Evolutionary conservation across 2,888 invertebrate genomes (phyloP).

Genomic region (Drosophila ezoana): DNA sequence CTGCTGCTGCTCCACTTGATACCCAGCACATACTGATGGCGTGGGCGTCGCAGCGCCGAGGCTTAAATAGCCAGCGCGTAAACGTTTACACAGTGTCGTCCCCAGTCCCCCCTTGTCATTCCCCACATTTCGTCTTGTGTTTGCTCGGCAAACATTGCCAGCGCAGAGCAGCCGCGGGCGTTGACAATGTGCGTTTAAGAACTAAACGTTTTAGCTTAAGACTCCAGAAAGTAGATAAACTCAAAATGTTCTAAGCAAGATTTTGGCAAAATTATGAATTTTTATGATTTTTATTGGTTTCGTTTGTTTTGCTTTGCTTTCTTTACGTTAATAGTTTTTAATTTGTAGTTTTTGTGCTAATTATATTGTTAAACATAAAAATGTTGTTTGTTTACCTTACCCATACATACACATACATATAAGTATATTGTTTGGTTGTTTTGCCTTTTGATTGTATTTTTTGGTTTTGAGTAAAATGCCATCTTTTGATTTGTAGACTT

Average conservation of each 20-base stretch:
- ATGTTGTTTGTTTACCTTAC: conserved; percentile 58
- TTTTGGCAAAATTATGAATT: conserved; percentile 26
- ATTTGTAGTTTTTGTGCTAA: conserved; percentile 79
- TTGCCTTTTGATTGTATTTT: conserved; percentile 64
- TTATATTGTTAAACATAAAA: conserved; percentile 77
- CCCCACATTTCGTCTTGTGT: background rate
- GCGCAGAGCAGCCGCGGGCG: conserved; percentile 8
- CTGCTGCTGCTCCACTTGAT: conserved; percentile 28
- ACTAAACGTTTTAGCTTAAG: conserved; percentile 5
- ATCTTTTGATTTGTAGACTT: conserved; percentile 64
- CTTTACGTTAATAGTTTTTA: conserved; percentile 82
- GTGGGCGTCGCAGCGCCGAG: conserved; percentile 7
- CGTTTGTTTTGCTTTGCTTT: conserved; percentile 27
- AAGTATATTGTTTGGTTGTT: conserved; percentile 60
- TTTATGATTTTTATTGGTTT: conserved; percentile 59
- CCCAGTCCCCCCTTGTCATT: background rate
- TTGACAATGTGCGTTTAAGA: conserved; percentile 1
- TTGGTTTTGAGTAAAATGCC: conserved; percentile 61
- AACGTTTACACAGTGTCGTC: conserved; percentile 34
- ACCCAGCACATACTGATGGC: conserved; percentile 57
- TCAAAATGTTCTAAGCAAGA: background rate
- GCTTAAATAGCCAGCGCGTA: conserved; percentile 48
- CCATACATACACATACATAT: conserved; percentile 45
- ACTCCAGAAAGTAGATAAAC: background rate
- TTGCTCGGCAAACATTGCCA: conserved; percentile 17